Conservation (phyloP, 92 coral and sea anemone genomes). For the Porites lobata region DNA sequence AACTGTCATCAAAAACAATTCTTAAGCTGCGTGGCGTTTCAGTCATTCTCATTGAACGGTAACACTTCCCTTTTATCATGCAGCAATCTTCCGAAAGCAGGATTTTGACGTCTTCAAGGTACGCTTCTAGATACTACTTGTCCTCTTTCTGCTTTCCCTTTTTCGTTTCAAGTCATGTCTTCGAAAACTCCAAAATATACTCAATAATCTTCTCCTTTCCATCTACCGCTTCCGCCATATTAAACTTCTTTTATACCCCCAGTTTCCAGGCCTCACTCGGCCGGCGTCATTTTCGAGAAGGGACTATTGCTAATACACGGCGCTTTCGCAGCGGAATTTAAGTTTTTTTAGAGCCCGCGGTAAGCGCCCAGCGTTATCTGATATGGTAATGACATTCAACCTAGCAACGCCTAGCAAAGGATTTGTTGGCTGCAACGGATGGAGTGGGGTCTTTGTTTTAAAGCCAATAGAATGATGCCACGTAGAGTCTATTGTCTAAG, state of each 20-base stretch:
- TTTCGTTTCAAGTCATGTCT: conserved; percentile 16
- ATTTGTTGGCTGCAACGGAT: no score
- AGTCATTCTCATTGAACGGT: no score
- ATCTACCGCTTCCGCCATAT: conserved; percentile 35
- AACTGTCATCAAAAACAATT: conserved; percentile 21
- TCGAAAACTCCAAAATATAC: conserved; percentile 25
- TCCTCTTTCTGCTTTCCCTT: conserved; percentile 33
- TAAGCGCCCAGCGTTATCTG: no score
- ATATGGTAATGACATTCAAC: no score
- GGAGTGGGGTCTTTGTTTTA: no score
- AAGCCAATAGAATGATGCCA: neutral
- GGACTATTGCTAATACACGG: conserved; percentile 2
- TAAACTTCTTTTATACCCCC: conserved; percentile 24
- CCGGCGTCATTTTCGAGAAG: conserved; percentile 36
- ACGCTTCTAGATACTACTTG: conserved; percentile 8
- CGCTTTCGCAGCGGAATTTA: no score
- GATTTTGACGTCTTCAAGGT: no score
- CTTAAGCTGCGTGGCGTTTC: neutral
- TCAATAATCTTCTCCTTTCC: neutral
- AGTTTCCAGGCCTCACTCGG: conserved; percentile 38
- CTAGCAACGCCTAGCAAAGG: no score
- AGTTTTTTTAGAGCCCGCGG: no score
- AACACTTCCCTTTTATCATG: no score
- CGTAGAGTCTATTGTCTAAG: neutral
- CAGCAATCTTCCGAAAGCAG: no score